Evolutionary conservation across 1,140 invertebrate species (phyloP).

Genomic region (Mercenaria mercenaria): DNA sequence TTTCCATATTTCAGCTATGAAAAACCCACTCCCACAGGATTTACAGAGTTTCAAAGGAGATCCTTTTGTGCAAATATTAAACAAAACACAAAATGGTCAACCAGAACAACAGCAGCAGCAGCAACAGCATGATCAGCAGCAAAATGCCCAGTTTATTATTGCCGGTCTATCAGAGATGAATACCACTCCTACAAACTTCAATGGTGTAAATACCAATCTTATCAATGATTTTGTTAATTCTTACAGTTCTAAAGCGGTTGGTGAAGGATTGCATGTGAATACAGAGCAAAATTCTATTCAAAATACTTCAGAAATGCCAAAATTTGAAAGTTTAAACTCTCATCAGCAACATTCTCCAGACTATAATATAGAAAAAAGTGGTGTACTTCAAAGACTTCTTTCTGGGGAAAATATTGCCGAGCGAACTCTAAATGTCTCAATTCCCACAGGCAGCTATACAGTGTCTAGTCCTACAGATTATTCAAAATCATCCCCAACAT

Average conservation of each 20-base stretch:
- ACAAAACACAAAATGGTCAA: constrained; percentile 19
- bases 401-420: constrained; percentile 58
- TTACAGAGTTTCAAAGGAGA: constrained; percentile 24
- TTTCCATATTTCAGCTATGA: constrained; percentile 11
- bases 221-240: not conserved
- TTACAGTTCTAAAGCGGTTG: not conserved
- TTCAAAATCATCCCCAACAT: constrained; percentile 64
- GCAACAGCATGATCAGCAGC: constrained; percentile 15
- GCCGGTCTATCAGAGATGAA: not conserved
- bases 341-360: constrained; percentile 28
- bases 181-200: not conserved
- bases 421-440: constrained; percentile 30
- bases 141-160: constrained; percentile 19
- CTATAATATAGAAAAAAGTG: constrained; percentile 30
- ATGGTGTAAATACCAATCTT: constrained; percentile 12
- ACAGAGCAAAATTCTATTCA: constrained; percentile 27
- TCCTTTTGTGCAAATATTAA: not conserved
- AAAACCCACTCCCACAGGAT: constrained; percentile 22
- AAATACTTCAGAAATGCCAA: constrained; percentile 28
- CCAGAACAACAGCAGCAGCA: constrained; percentile 14
- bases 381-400: constrained; percentile 70
- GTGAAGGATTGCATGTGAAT: not conserved
- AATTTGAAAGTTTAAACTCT: constrained; percentile 41
- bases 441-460: constrained; percentile 4
- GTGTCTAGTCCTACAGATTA: constrained; percentile 69